These are phyloP conservation scores for Falco punctatus DNA, from an alignment of 2,113 vertebrate genomes.

Conservation along the genomic window DNA sequence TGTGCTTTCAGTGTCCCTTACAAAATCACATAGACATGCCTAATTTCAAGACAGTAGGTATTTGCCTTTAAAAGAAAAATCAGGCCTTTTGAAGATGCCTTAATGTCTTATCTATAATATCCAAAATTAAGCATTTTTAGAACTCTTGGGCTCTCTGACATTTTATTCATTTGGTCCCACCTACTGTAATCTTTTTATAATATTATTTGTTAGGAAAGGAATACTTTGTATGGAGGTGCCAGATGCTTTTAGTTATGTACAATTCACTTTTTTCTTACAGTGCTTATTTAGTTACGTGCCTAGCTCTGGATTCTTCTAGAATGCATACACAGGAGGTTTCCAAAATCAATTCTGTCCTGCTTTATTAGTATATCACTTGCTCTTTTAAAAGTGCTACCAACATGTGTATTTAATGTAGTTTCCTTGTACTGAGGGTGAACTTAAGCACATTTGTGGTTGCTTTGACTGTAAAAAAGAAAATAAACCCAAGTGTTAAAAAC, in stretches of 20 bases:
- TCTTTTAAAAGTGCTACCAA: background rate
- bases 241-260: background rate
- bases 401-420: background rate
- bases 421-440: background rate
- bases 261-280: background rate
- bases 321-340: background rate
- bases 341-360: background rate
- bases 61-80: background rate
- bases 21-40: background rate
- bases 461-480: background rate
- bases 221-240: background rate
- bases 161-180: background rate
- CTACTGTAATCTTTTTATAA: background rate
- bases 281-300: background rate
- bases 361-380: background rate
- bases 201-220: background rate
- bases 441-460: background rate
- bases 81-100: background rate
- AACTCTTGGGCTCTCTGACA: background rate
- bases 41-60: background rate
- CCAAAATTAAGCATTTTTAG: background rate
- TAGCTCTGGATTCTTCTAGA: background rate
- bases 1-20: background rate
- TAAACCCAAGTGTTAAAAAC: background rate
- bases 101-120: background rate